A percentile compares a stretch with the other conserved stretches of the same genome.
These are phyloP conservation scores for Bombus terrestris DNA, from an alignment of 1,140 invertebrate species.

Conservation along the genomic window DNA sequence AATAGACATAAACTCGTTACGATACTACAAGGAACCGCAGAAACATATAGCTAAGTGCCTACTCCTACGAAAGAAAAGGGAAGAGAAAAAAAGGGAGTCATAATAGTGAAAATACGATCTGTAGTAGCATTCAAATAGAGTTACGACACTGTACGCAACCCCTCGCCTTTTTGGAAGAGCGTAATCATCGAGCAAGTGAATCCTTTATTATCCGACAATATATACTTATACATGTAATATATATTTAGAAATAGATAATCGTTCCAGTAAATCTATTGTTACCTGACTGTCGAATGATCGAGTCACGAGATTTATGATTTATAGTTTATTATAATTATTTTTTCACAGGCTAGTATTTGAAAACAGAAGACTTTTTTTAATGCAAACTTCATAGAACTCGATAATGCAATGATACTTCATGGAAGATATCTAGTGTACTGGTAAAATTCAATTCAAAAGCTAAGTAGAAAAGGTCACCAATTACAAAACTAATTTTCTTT, in stretches of 20 bases:
- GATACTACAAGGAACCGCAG: slow-evolving; percentile 65
- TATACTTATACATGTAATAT: slow-evolving; percentile 6
- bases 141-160: slow-evolving; percentile 39
- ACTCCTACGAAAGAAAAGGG: slow-evolving; percentile 70
- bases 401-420: not conserved
- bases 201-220: slow-evolving; percentile 65
- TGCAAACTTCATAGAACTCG: not conserved
- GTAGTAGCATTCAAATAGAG: slow-evolving; percentile 49
- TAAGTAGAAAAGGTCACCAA: not conserved
- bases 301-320: not conserved
- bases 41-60: slow-evolving; percentile 81
- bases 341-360: not conserved
- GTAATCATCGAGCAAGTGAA: slow-evolving; percentile 60
- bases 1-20: slow-evolving; percentile 56
- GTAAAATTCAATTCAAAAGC: not conserved
- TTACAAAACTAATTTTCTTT: not conserved
- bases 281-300: slow-evolving; percentile 10
- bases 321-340: not conserved
- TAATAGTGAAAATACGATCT: slow-evolving; percentile 53
- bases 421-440: not conserved
- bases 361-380: no score
- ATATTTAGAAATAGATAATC: slow-evolving; percentile 57
- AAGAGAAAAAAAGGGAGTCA: slow-evolving; percentile 46
- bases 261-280: slow-evolving; percentile 56
- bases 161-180: slow-evolving; percentile 57